phyloP scores from a whole-genome alignment of 2,797 vertebrate species.

The Diglossa cyanea region DNA sequence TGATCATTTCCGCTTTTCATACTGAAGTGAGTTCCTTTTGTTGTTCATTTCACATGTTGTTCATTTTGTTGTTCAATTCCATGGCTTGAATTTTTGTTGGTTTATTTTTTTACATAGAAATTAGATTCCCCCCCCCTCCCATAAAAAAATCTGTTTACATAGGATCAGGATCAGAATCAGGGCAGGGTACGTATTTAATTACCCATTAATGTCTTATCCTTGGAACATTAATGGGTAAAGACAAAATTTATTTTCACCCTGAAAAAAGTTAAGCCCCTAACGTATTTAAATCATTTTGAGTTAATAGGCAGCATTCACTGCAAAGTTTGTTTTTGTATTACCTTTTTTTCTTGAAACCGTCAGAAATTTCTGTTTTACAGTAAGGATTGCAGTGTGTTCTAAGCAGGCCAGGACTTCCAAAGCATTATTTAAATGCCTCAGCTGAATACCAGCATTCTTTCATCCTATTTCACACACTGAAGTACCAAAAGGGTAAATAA shows the following conservation, averaged over 20 bases:
- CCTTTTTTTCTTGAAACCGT: slow-evolving; percentile 48
- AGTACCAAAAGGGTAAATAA: slow-evolving; percentile 81
- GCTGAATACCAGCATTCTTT: slow-evolving; percentile 73
- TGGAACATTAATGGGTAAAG: slow-evolving; percentile 7
- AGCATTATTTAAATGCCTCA: slow-evolving; percentile 76
- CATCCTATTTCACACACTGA: slow-evolving; percentile 67
- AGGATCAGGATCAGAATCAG: neutral
- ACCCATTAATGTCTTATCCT: neutral
- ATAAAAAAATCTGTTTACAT: neutral
- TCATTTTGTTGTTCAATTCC: no score
- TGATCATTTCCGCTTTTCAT: neutral
- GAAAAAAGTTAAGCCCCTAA: neutral
- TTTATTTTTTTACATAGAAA: neutral
- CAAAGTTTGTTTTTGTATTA: slow-evolving; percentile 50
- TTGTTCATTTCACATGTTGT: slow-evolving; percentile 29
- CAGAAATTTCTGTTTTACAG: slow-evolving; percentile 62
- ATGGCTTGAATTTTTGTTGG: neutral
- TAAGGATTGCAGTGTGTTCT: slow-evolving; percentile 24
- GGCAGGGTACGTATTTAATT: neutral
- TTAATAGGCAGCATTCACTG: slow-evolving; percentile 28
- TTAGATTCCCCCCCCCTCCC: no score
- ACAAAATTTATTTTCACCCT: slow-evolving; percentile 22
- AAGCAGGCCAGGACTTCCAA: slow-evolving; percentile 58
- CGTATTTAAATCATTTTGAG: slow-evolving; percentile 10
- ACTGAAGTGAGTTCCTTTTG: neutral